Conservation (phyloP, 30 jellyfish, hydroid and myxozoan species). For the Mastigias papua region DNA sequence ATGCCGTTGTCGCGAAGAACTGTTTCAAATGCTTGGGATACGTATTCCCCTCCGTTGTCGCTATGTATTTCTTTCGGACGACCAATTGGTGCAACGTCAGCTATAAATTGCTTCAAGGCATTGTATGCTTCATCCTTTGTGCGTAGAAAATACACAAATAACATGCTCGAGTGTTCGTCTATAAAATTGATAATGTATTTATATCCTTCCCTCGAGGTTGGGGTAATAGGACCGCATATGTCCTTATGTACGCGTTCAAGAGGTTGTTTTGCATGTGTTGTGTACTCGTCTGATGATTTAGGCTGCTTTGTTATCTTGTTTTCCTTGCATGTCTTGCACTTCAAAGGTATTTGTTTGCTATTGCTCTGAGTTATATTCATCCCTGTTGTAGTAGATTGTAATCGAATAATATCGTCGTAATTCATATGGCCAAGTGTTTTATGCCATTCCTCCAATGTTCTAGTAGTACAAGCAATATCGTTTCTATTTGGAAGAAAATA, state of each 20-base stretch:
- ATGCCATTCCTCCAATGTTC: constrained; percentile 65
- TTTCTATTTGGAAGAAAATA: constrained; percentile 40
- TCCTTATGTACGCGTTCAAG: constrained; percentile 56
- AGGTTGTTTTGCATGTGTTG: constrained; percentile 48
- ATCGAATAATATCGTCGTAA: constrained; percentile 37
- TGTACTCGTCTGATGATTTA: constrained; percentile 17
- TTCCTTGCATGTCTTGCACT: constrained; percentile 55
- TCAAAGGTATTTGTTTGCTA: not conserved
- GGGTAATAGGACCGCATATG: constrained; percentile 51
- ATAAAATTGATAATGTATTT: constrained; percentile 57
- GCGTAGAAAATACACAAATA: constrained; percentile 24
- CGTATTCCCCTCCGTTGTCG: constrained; percentile 34
- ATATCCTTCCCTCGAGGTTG: constrained; percentile 59
- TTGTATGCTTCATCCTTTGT: constrained; percentile 9
- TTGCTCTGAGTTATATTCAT: constrained; percentile 40
- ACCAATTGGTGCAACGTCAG: not conserved
- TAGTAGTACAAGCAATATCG: constrained; percentile 24
- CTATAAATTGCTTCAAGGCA: not conserved
- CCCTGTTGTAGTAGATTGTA: constrained; percentile 51
- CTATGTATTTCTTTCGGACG: constrained; percentile 29
- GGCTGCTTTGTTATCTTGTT: constrained; percentile 52
- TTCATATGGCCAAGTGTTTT: constrained; percentile 49
- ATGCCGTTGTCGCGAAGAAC: constrained; percentile 45
- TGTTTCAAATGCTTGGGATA: constrained; percentile 14
- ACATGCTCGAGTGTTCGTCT: constrained; percentile 56